These are phyloP conservation scores for Anagyrus pseudococci DNA, from an alignment of 2,888 invertebrate species.

Conservation along the genomic window DNA sequence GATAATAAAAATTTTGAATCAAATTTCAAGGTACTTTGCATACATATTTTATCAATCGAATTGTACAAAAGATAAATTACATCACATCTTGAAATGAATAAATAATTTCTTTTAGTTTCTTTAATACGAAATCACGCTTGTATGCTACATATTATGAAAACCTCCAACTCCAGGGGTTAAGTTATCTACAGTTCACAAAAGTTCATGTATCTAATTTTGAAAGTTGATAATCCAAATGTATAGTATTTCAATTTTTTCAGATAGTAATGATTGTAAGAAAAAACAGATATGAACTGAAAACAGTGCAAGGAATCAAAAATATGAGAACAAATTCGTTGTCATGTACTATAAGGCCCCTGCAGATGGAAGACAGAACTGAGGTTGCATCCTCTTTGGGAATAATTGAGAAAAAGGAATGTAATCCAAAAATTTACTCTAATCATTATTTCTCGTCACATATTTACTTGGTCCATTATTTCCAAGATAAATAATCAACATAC, in stretches of 20 bases:
- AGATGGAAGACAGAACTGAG: conserved; percentile 33
- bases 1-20: conserved; percentile 22
- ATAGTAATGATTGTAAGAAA: conserved; percentile 5
- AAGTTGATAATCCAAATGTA: background rate
- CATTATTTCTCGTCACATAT: conserved; percentile 23
- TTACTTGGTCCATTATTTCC: conserved; percentile 33
- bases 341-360: conserved; percentile 27
- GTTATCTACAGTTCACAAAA: conserved; percentile 3
- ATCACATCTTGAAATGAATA: conserved; percentile 34
- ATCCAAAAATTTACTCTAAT: conserved; percentile 32
- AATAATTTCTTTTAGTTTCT: conserved; percentile 28
- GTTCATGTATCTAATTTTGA: background rate
- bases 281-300: conserved; percentile 5
- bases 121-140: conserved; percentile 24
- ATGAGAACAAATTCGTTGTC: conserved; percentile 19
- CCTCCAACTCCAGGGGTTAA: conserved; percentile 31
- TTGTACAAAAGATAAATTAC: conserved; percentile 36
- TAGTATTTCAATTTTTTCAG: too few relatives aligned
- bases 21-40: conserved; percentile 25
- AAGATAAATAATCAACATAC: conserved; percentile 31
- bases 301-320: conserved; percentile 8
- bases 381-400: conserved; percentile 26
- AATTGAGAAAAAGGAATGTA: conserved; percentile 37
- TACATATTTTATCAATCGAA: conserved; percentile 31
- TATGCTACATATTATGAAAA: conserved; percentile 29